Evolutionary conservation across 2,113 vertebrate species (phyloP).

Genomic region (Eidolon helvum): DNA sequence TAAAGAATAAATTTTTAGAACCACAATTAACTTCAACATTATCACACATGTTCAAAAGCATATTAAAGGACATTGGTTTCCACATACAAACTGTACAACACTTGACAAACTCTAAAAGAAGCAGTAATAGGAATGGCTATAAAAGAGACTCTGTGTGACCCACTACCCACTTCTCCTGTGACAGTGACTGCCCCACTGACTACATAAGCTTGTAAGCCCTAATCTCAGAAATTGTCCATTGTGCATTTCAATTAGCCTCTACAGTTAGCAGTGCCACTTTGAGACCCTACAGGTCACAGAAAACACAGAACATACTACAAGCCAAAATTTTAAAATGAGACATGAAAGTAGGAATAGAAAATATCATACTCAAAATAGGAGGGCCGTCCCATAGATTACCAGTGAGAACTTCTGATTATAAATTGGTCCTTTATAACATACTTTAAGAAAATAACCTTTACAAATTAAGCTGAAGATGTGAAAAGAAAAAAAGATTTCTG

Average conservation of each 20-base stretch:
- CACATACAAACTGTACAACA: background rate
- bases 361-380: background rate
- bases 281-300: background rate
- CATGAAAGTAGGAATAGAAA: background rate
- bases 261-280: background rate
- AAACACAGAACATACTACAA: background rate
- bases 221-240: background rate
- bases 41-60: background rate
- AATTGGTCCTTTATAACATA: background rate
- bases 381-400: background rate
- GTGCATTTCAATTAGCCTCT: background rate
- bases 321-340: slow-evolving; percentile 35
- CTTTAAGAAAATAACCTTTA: background rate
- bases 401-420: slow-evolving; percentile 15
- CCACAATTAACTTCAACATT: slow-evolving; percentile 15
- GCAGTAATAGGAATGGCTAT: background rate
- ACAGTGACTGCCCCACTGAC: background rate
- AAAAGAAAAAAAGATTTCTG: background rate
- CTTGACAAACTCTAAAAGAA: background rate
- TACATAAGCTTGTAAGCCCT: background rate
- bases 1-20: slow-evolving; percentile 7
- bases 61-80: background rate
- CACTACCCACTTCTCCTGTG: background rate
- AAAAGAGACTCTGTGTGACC: background rate
- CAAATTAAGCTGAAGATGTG: background rate